Base-by-base conservation (phyloP, 2,888 invertebrate genomes). In the Unio pictorum region DNA sequence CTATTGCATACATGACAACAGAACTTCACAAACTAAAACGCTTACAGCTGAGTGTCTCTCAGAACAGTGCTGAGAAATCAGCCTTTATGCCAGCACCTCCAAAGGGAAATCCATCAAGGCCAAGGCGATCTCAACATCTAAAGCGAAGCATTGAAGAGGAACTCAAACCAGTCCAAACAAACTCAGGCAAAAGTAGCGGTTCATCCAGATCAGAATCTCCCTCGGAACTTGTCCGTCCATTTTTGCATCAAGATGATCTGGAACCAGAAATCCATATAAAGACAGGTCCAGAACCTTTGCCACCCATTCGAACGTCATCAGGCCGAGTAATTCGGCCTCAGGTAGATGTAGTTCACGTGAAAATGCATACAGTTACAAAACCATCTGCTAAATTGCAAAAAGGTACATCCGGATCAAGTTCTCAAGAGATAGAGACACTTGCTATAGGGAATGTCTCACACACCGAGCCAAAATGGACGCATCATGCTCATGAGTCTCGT, bases 1-100 rank as follows among this genome's bases (percentile, higher is more conserved):
- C 81, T 68, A 83, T 86, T 65, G 87, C 86, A 6, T 85, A 84
- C 67, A 80, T 86, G 45, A 86, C 86, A 28, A 84, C 85, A 60
- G 86, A 87, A 76, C 75, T 86, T 20, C 82, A 84, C 67, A 84
- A 83, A 72, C 71, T 81, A 20, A 87, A 86, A 70, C 77, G 69
- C 70, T 71, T 75, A 55, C 74, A 77, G 63, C 65, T 64, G 28
- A 60, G 66, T 55, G 68, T 69, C 23, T 69, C 72, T 58, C 68
- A 78, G 45, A 72, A 61, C 6, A 66, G 67, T 64, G 71, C 69
- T 45, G 68, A 72, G 45, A 75, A 70, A 23, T 64, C 65, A 62
- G 72, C 61, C 63, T 67, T 55, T 58, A 72, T 65, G 15, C 81
- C 84, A 8, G 74, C 73, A 8, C 82, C 86, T 55, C 84, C 84